A percentile compares a stretch with the other conserved stretches of the same genome.
These are phyloP conservation scores for Trialeurodes vaporariorum DNA, from an alignment of 1,140 invertebrate genomes.

Conservation along the genomic window DNA sequence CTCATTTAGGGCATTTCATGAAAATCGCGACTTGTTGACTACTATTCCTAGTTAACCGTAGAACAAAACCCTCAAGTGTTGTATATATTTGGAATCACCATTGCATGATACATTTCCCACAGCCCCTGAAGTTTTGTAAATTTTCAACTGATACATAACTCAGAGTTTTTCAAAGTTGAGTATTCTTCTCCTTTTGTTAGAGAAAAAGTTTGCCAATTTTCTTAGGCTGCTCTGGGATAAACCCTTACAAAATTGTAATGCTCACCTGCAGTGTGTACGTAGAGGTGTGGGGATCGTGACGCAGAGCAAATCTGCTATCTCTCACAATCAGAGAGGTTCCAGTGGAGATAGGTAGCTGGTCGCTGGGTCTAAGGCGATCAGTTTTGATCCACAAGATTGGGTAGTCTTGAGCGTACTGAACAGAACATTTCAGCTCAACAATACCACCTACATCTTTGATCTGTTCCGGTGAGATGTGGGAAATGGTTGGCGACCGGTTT, in stretches of 20 bases:
- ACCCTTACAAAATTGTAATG: no score
- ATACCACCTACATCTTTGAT: conserved; percentile 82
- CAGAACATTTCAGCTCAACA: conserved; percentile 76
- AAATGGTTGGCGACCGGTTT: conserved; percentile 83
- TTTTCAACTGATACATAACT: no score
- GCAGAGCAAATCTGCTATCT: conserved; percentile 74
- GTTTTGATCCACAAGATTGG: conserved; percentile 72
- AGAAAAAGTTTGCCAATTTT: neutral
- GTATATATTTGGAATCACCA: no score
- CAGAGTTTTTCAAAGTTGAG: neutral
- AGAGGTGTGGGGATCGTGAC: conserved; percentile 60
- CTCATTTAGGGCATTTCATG: no score
- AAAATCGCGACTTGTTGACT: no score
- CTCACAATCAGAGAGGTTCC: conserved; percentile 69
- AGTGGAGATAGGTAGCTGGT: conserved; percentile 60
- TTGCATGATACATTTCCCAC: no score
- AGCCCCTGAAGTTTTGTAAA: no score
- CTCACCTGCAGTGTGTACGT: conserved; percentile 67
- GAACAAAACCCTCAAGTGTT: no score
- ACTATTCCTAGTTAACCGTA: no score
- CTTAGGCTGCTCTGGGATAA: no score
- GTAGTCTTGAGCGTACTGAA: conserved; percentile 77
- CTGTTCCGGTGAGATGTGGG: conserved; percentile 80
- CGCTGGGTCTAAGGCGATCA: conserved; percentile 39
- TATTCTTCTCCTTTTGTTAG: neutral